Evolutionary conservation across 2,888 invertebrate species (phyloP), one percentile per base, ranked within the genome.

Genomic region (Melolontha melolontha): DNA sequence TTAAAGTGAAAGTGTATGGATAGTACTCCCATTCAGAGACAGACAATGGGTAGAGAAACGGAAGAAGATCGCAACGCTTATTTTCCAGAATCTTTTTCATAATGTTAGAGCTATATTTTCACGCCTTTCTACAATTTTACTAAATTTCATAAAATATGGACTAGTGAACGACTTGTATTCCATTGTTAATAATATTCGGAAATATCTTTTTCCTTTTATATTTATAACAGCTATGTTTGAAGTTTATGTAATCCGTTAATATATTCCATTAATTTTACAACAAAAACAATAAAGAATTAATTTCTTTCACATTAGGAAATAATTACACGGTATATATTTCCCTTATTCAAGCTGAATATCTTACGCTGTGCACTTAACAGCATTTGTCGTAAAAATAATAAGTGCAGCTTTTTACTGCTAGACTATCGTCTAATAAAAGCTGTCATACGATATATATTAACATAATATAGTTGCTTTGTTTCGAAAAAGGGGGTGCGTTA

Each of bases 391-490:
- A 62, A 62, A 62, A 62, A 62, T 62, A 62, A 62, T 62, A 62
- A 62, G 59, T 62, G 59, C 59, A 62, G 27, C 59, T 47, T 62
- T 59, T 47, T 62, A 62, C 59, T 47, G 12, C 47, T 47, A 27
- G 59, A 47, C 59, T 29, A 47, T 17, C 59, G 59, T 34, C 59
- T 62, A 62, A 62, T 62, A 62, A 62, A 62, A 62, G 39, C 47
- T 47, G 57, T 57, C 22, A 57, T 42, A 42, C 57, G 57, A 57
- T 57, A 57, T 42, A 42, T 57, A 57, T 57, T 57, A 57, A 42
- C 57, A 42, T 57, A 57, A 22, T 57, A 42, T 42, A 42, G 57
- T 57, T 22, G 42, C 42, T 47, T 16, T 62, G 59, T 62, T 44
- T 27, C n/a, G 16, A 14, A 34, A 47, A 49, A 12, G 47, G 59